Evolutionary conservation across 2,888 invertebrate species (phyloP).

Genomic region (Alloplasta piceator): DNA sequence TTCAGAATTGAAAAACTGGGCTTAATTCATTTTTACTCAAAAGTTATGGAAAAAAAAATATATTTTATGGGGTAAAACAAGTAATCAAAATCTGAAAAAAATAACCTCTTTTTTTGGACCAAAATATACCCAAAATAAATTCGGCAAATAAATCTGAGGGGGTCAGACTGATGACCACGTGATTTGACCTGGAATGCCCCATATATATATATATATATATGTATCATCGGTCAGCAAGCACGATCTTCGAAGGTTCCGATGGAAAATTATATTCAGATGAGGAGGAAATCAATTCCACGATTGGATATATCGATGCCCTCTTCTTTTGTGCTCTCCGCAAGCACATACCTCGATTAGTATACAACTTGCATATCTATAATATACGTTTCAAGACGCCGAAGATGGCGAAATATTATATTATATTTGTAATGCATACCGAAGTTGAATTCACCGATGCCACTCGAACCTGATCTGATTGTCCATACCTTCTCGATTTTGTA

Average conservation of each 20-base stretch:
- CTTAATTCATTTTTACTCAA: too few species aligned
- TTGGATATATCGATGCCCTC: conserved; percentile 68
- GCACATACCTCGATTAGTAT: conserved; percentile 63
- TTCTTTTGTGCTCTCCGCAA: conserved; percentile 14
- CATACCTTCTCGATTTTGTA: not conserved
- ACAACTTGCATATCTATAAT: conserved; percentile 14
- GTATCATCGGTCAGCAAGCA: conserved; percentile 69
- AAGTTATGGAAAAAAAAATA: too few species aligned
- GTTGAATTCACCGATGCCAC: conserved; percentile 11
- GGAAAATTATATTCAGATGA: conserved; percentile 82
- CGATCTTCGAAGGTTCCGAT: conserved; percentile 74
- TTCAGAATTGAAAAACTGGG: too few species aligned
- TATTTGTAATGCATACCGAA: not conserved
- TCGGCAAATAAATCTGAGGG: too few species aligned
- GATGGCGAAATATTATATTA: conserved; percentile 31
- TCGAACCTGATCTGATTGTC: conserved; percentile 27
- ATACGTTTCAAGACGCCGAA: conserved; percentile 23
- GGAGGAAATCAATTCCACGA: conserved; percentile 81
- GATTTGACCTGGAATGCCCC: too few species aligned
- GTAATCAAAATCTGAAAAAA: too few species aligned
- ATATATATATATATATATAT: conserved; percentile 7
- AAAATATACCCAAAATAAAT: too few species aligned
- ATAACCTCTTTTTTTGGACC: too few species aligned
- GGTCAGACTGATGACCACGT: too few species aligned
- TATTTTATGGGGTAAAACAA: too few species aligned